Evolutionary conservation across 2,797 vertebrate genomes (phyloP).

Genomic region (Falco cherrug): DNA sequence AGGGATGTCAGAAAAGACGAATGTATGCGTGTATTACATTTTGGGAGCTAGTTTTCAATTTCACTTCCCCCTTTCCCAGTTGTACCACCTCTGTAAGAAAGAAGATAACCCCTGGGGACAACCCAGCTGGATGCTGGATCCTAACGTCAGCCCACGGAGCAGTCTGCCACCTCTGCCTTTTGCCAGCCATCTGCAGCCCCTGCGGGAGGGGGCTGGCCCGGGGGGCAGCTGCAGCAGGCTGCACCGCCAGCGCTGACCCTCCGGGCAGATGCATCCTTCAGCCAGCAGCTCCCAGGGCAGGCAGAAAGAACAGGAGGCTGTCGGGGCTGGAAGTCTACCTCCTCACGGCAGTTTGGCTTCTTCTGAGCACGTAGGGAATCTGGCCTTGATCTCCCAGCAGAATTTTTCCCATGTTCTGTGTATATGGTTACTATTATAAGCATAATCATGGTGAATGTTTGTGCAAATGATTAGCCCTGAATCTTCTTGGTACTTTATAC

Average conservation of each 20-base stretch:
- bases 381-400: background rate
- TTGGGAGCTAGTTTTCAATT: background rate
- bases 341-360: background rate
- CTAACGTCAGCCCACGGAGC: fast-evolving
- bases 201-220: background rate
- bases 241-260: background rate
- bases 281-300: background rate
- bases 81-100: background rate
- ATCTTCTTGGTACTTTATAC: background rate
- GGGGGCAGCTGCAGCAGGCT: too few species aligned
- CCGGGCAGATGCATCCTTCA: background rate
- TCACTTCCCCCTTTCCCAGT: background rate
- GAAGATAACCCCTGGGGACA: too few species aligned
- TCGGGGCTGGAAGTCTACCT: background rate
- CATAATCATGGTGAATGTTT: background rate
- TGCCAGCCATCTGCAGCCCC: background rate
- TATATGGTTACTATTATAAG: background rate
- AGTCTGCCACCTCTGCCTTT: background rate
- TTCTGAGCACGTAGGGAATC: background rate
- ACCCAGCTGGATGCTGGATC: fast-evolving
- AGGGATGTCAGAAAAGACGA: background rate
- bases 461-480: background rate
- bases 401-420: background rate
- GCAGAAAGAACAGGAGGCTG: background rate
- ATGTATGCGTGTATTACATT: fast-evolving